Evolutionary conservation across 2,113 vertebrate genomes (phyloP).

Genomic region (Rutilus rutilus): DNA sequence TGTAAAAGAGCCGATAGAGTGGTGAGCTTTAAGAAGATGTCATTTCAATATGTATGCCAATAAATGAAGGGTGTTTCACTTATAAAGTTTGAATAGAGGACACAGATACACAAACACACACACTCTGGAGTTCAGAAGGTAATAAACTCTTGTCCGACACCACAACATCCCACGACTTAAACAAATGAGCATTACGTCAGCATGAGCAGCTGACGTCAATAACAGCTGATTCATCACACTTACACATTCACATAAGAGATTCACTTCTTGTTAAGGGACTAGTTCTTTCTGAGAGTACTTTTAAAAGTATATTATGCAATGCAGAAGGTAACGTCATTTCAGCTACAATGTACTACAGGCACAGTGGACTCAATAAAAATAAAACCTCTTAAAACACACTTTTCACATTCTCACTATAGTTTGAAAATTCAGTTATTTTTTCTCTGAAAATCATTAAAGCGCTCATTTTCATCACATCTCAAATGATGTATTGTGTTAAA

Average conservation of each 20-base stretch:
- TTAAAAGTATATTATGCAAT: background rate
- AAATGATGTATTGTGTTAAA: background rate
- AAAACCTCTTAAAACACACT: background rate
- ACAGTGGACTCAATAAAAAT: background rate
- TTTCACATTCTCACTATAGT: background rate
- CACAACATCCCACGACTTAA: conserved; percentile 49
- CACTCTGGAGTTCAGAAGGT: conserved; percentile 28
- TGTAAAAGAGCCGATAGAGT: background rate
- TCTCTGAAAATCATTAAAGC: background rate
- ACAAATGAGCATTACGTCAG: conserved; percentile 52
- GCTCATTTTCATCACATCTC: background rate
- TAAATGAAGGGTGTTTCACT: conserved; percentile 29
- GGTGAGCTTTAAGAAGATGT: conserved; percentile 1
- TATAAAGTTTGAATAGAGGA: background rate
- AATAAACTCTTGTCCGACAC: conserved; percentile 44
- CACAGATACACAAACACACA: conserved; percentile 21
- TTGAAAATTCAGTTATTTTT: background rate
- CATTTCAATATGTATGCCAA: conserved; percentile 14
- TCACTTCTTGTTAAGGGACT: background rate
- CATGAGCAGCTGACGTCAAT: conserved; percentile 23
- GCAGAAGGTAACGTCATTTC: background rate
- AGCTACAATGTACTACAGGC: background rate
- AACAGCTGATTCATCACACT: conserved; percentile 38
- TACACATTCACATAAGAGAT: conserved; percentile 2
- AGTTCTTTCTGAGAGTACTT: background rate